These are phyloP conservation scores for Echinometra lucunter DNA, from an alignment of 53 echinoderm and acorn worm species.

Conservation along the genomic window DNA sequence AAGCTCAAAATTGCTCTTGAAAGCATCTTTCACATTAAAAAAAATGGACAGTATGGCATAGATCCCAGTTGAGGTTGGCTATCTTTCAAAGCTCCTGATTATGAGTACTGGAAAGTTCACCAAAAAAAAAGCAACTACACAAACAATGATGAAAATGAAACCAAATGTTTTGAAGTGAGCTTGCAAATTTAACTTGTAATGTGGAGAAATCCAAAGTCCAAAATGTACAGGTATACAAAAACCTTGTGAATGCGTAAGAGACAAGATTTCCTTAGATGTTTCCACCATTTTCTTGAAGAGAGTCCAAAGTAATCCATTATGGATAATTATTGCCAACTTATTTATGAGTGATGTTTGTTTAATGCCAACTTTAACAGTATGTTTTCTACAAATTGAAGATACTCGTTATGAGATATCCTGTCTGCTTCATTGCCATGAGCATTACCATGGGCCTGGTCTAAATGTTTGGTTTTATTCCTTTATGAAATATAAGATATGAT, in stretches of 20 bases:
- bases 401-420: neutral
- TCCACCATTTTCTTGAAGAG: too few relatives aligned
- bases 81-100: neutral
- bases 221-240: neutral
- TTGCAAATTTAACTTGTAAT: neutral
- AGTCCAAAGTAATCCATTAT: too few relatives aligned
- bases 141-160: neutral
- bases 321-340: too few relatives aligned
- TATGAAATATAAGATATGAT: too few relatives aligned
- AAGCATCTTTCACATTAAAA: neutral
- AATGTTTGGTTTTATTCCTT: too few relatives aligned
- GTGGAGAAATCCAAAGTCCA: neutral
- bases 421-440: neutral
- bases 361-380: too few relatives aligned
- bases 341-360: too few relatives aligned
- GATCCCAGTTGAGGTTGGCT: neutral
- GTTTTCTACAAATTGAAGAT: too few relatives aligned
- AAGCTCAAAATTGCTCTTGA: slow-evolving; percentile 7
- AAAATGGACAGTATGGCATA: neutral
- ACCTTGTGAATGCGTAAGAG: neutral
- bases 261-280: too few relatives aligned
- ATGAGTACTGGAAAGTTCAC: neutral
- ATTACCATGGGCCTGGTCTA: too few relatives aligned
- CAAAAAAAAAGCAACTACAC: neutral
- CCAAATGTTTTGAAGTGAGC: neutral